phyloP scores from a whole-genome alignment of 1,140 invertebrate genomes.

The Cardiocondyla obscurior region DNA sequence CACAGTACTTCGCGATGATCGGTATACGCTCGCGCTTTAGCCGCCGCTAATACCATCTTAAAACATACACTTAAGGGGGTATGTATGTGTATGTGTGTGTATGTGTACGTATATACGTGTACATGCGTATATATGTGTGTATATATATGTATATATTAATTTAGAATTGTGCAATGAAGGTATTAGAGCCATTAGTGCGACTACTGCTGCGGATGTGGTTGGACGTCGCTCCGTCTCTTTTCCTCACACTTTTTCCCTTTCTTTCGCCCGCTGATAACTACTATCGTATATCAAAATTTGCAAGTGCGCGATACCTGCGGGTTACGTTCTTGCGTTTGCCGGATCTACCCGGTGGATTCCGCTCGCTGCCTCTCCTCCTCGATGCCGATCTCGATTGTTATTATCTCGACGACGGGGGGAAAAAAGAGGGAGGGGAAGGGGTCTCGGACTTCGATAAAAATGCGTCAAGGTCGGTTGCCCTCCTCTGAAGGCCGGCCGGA shows the following conservation, averaged over 20 bases:
- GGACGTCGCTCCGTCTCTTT: conserved; percentile 60
- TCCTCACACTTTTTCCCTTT: neutral
- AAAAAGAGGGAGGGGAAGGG: too few species aligned
- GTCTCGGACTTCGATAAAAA: conserved; percentile 25
- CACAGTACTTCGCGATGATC: conserved; percentile 50
- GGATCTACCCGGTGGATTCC: neutral
- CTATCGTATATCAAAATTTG: conserved; percentile 25
- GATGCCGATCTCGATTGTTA: neutral
- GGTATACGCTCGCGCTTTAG: neutral
- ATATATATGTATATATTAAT: conserved; percentile 64
- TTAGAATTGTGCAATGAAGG: conserved; percentile 78
- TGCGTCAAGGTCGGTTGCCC: conserved; percentile 15
- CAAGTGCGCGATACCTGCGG: neutral
- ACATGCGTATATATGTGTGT: conserved; percentile 2
- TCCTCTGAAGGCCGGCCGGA: neutral
- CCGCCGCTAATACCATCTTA: conserved; percentile 37
- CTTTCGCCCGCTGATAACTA: neutral
- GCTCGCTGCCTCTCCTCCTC: neutral
- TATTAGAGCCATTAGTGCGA: conserved; percentile 78
- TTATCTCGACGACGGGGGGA: neutral
- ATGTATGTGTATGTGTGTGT: neutral
- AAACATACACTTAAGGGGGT: conserved; percentile 59
- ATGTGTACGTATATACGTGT: conserved; percentile 28
- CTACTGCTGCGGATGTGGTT: conserved; percentile 75
- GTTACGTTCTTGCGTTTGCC: conserved; percentile 17